phyloP scores from a whole-genome alignment of 30 jellyfish, hydroid and myxozoan species.

The Kudoa iwatai region DNA sequence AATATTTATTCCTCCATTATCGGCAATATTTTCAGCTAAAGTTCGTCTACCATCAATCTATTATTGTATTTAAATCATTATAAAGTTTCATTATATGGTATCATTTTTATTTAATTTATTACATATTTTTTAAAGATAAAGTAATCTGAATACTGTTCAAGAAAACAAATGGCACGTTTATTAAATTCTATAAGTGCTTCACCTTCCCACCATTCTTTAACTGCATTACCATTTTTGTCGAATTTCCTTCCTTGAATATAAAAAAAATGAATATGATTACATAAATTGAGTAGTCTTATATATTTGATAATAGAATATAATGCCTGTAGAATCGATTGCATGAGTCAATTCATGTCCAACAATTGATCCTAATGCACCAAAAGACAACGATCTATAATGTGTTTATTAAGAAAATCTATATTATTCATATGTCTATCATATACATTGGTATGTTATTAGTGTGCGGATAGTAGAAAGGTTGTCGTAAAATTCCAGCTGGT shows the following conservation, averaged over 20 bases:
- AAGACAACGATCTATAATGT: constrained; percentile 69
- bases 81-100: neutral
- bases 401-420: neutral
- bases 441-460: no score
- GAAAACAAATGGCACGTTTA: constrained; percentile 10
- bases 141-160: constrained; percentile 9
- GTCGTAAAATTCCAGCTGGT: constrained; percentile 88
- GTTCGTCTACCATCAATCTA: constrained; percentile 10
- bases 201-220: constrained; percentile 42
- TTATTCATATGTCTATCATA: no score
- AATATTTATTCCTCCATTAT: constrained; percentile 24
- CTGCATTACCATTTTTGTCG: constrained; percentile 22
- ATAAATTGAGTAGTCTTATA: no score
- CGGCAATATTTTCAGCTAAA: constrained; percentile 31
- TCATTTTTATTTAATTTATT: neutral
- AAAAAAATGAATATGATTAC: no score
- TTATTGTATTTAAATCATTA: constrained; percentile 1
- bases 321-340: constrained; percentile 78
- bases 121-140: no score
- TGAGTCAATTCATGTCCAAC: constrained; percentile 80
- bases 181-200: constrained; percentile 5
- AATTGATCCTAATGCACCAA: constrained; percentile 84
- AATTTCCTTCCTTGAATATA: constrained; percentile 11
- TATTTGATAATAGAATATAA: no score
- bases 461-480: constrained; percentile 77